phyloP scores from a whole-genome alignment of 2,113 vertebrate species.

The Okapia johnstoni region DNA sequence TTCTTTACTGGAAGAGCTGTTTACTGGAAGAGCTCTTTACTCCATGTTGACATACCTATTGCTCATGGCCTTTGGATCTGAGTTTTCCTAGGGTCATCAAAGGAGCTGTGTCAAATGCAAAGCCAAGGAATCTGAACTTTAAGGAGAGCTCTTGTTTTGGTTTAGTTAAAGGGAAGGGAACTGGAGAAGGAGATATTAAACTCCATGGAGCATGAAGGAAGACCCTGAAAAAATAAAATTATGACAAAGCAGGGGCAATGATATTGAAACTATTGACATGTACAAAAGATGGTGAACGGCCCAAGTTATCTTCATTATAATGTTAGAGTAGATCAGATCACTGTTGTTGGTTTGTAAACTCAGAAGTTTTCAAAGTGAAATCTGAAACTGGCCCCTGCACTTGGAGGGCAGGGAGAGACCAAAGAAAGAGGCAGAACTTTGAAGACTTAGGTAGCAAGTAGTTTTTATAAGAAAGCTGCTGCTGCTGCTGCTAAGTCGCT shows the following conservation, averaged over 20 bases:
- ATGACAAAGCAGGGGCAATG: neutral
- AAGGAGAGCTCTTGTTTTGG: neutral
- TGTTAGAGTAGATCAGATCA: neutral
- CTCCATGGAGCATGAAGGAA: neutral
- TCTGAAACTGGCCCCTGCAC: neutral
- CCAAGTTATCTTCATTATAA: neutral
- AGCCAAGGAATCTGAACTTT: neutral
- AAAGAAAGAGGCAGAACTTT: neutral
- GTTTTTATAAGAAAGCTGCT: neutral
- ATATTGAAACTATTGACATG: neutral
- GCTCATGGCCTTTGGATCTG: neutral
- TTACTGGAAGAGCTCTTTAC: neutral
- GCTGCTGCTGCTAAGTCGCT: too few relatives aligned
- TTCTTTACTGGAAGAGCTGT: neutral
- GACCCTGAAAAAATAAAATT: neutral
- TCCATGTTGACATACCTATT: neutral
- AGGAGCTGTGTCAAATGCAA: neutral
- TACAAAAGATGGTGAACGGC: neutral
- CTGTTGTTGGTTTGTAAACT: neutral
- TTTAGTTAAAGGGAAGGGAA: neutral
- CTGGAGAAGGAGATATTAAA: neutral
- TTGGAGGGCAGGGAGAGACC: neutral
- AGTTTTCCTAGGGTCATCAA: neutral
- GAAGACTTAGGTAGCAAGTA: neutral
- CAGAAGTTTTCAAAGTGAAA: neutral